A percentile compares a stretch with the other conserved stretches of the same genome.
Conservation (phyloP, 2,113 vertebrate genomes). For the Clarias batrachus region DNA sequence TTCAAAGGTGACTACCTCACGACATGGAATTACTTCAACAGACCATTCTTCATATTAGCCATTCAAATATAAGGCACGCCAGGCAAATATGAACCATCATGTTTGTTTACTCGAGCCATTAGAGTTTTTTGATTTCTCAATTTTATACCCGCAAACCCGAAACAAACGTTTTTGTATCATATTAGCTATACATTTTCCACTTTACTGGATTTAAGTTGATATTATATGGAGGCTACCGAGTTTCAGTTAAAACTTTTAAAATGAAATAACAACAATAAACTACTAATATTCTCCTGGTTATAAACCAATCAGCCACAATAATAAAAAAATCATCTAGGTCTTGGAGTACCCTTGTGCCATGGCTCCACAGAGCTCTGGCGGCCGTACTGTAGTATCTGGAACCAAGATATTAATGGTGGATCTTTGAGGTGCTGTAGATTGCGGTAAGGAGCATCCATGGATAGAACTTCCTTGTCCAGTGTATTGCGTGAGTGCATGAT, state of each 20-base stretch:
- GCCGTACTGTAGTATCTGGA: too few relatives aligned
- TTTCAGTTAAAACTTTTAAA: neutral
- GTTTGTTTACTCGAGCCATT: neutral
- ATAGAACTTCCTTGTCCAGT: too few relatives aligned
- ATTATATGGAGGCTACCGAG: neutral
- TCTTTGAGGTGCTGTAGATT: too few relatives aligned
- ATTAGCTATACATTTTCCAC: neutral
- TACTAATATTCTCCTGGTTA: neutral
- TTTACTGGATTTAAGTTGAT: neutral
- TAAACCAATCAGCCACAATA: too few relatives aligned
- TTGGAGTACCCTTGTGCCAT: too few relatives aligned
- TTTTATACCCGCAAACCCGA: neutral
- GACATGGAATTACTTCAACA: neutral
- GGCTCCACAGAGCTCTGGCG: too few relatives aligned
- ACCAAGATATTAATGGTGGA: too few relatives aligned
- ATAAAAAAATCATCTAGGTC: too few relatives aligned
- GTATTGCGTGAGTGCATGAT: too few relatives aligned
- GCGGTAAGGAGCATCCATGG: too few relatives aligned
- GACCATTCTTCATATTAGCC: neutral
- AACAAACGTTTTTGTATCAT: neutral
- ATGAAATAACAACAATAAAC: neutral
- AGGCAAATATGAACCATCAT: constrained; percentile 2
- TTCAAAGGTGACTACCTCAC: neutral
- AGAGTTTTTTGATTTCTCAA: neutral
- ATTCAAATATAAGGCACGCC: constrained; percentile 7